These are phyloP conservation scores for Coelopa pilipes DNA, from an alignment of 2,888 invertebrate species.

Conservation along the genomic window DNA sequence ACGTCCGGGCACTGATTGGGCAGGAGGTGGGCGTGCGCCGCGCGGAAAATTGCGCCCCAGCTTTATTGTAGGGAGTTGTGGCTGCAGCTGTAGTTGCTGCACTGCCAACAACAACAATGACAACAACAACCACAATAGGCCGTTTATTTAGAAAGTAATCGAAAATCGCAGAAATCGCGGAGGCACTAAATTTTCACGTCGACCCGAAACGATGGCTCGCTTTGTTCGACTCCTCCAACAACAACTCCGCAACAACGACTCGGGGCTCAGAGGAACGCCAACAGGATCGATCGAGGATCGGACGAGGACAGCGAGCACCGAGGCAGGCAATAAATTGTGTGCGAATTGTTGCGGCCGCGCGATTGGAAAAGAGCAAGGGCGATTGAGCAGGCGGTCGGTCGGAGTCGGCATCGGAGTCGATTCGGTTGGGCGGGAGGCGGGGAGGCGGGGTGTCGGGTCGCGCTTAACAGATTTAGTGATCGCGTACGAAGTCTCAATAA, in stretches of 20 bases:
- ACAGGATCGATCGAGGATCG: not conserved
- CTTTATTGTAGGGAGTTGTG: too few relatives aligned
- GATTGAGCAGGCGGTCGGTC: not conserved
- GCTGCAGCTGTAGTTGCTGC: not conserved
- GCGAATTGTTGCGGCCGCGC: slow-evolving; percentile 9
- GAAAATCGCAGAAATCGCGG: not conserved
- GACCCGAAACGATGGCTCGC: not conserved
- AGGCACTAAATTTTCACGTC: slow-evolving; percentile 1
- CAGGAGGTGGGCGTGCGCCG: slow-evolving; percentile 31
- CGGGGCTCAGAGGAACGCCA: not conserved
- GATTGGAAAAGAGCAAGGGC: not conserved
- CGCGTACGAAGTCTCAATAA: slow-evolving; percentile 38
- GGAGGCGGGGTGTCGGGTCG: not conserved
- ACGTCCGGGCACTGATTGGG: slow-evolving; percentile 44
- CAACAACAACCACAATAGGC: not conserved
- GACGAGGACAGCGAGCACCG: not conserved
- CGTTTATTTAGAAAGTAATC: slow-evolving; percentile 6
- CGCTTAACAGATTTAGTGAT: slow-evolving; percentile 34
- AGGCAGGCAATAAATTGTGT: slow-evolving; percentile 31
- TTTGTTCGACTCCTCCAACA: too few relatives aligned
- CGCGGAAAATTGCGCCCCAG: slow-evolving; percentile 3
- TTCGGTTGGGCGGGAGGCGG: not conserved
- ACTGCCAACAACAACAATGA: not conserved
- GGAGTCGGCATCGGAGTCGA: too few relatives aligned
- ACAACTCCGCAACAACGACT: not conserved